Conservation (phyloP, 2,113 vertebrate species). For the Trematomus loennbergii region DNA sequence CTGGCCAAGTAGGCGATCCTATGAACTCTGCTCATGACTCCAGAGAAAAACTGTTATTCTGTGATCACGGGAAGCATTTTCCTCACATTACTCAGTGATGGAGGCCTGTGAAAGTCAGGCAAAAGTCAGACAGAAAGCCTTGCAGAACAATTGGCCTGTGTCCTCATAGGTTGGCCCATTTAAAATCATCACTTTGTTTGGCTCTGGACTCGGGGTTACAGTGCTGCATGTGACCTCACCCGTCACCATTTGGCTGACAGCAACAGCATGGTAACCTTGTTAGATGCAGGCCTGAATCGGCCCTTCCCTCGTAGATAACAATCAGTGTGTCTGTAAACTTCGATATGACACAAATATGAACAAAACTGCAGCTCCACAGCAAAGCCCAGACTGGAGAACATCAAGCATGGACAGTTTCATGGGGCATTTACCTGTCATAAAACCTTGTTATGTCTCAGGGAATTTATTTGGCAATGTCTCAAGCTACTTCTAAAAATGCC, state of each 20-base stretch:
- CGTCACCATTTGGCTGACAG: conserved; percentile 79
- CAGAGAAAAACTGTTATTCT: neutral
- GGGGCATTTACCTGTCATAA: conserved; percentile 72
- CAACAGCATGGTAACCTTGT: conserved; percentile 78
- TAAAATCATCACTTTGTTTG: conserved; percentile 67
- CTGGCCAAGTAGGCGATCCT: conserved; percentile 6
- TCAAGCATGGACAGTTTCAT: conserved; percentile 73
- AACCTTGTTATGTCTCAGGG: conserved; percentile 81
- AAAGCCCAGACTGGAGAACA: conserved; percentile 66
- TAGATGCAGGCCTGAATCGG: conserved; percentile 58
- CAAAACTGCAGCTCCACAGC: conserved; percentile 65
- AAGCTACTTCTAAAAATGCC: conserved; percentile 71
- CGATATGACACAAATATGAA: conserved; percentile 78
- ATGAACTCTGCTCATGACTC: conserved; percentile 24
- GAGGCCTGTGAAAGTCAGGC: conserved; percentile 53
- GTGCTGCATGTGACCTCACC: conserved; percentile 73
- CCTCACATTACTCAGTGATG: conserved; percentile 52
- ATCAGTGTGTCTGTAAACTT: conserved; percentile 79
- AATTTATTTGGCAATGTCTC: conserved; percentile 74
- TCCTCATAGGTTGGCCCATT: conserved; percentile 61
- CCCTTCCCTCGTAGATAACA: conserved; percentile 77
- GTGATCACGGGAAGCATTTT: conserved; percentile 38
- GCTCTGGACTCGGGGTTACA: conserved; percentile 62
- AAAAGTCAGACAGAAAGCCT: conserved; percentile 52
- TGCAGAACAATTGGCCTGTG: conserved; percentile 59